A percentile compares a stretch with the other conserved stretches of the same genome.
Evolutionary conservation across 2,888 invertebrate species (phyloP).

Genomic region (Girardia tigrina): DNA sequence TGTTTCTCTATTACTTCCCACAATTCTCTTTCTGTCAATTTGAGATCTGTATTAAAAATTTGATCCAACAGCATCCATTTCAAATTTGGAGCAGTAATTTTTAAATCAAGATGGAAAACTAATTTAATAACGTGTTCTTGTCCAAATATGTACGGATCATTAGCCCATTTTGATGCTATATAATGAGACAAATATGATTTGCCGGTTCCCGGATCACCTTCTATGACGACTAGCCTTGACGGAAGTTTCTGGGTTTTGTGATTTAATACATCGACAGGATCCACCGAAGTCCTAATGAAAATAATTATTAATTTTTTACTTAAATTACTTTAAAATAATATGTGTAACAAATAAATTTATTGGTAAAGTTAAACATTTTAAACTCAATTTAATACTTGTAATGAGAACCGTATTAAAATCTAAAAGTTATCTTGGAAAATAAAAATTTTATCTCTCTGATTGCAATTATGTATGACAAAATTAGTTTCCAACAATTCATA

Average conservation of each 20-base stretch:
- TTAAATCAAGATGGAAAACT: slow-evolving; percentile 35
- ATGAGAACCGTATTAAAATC: too few species aligned
- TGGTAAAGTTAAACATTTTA: too few species aligned
- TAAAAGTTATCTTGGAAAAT: too few species aligned
- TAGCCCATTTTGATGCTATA: slow-evolving; percentile 43
- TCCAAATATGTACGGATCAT: slow-evolving; percentile 37
- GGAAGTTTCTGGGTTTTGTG: slow-evolving; percentile 32
- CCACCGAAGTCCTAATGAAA: slow-evolving; percentile 39
- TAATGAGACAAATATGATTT: slow-evolving; percentile 42
- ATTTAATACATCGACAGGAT: slow-evolving; percentile 39
- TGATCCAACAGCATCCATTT: slow-evolving; percentile 38
- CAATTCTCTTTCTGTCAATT: slow-evolving; percentile 40
- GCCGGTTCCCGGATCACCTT: slow-evolving; percentile 44
- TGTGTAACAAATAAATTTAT: too few species aligned
- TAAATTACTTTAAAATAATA: too few species aligned
- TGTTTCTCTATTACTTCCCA: slow-evolving; percentile 40
- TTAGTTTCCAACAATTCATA: too few species aligned
- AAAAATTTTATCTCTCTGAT: too few species aligned
- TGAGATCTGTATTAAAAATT: slow-evolving; percentile 41
- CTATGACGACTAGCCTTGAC: slow-evolving; percentile 40
- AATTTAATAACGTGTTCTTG: slow-evolving; percentile 23
- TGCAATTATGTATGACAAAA: too few species aligned
- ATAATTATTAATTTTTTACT: too few species aligned
- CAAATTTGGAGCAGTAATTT: slow-evolving; percentile 33
- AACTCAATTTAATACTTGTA: too few species aligned